Base-by-base conservation (phyloP, 2,113 vertebrate species). In the Stigmatopora argus region DNA sequence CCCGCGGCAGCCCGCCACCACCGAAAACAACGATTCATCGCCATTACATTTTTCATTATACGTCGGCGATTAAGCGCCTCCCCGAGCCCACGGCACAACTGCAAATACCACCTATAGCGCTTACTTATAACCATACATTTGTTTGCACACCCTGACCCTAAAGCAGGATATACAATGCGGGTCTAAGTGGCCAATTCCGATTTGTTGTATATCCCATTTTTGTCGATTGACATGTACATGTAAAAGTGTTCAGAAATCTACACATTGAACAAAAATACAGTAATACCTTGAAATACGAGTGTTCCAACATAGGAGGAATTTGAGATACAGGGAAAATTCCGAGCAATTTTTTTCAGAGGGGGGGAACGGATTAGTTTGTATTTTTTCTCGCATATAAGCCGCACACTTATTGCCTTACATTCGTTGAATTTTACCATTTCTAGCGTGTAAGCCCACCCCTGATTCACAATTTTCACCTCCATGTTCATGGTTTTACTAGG, bases 21-120 rank as follows among this genome's bases (percentile, higher is more conserved):
- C 51, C 58, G 62, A 73, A 80, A 84, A 84, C 81, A 84, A 69
- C 47, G 38, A 74, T 70, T 81, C 67, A 52, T 64, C 71, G 75
- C 78, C 75, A 68, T 84, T 81, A 78, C 74, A 78, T 82, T 82
- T 86, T 83, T 85, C 79, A 85, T 85, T 72, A 69, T 62, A 81
- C 69, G 71, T 79, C 71, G 46, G 64, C 65, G 15, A 53, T 73
- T 73, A 73, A 67, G 77, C 67, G 62, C 67, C 66, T 66, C 69
- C 65, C 70, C 56, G 5, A 55, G 7, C 74, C 72, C 72, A 62
- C 71, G 51, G 15, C 1, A 46, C 3, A 41, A 6, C 52, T n/a
- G 19, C 55, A 47, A 7, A 61, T 56, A 23, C 66, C 44, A 66
- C 73, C 71, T 68, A 66, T 13, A 67, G 68, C 15, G 46, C 47